These are phyloP conservation scores for Drosophila nr. medialis DNA, from an alignment of 2,888 invertebrate genomes.

Conservation along the genomic window DNA sequence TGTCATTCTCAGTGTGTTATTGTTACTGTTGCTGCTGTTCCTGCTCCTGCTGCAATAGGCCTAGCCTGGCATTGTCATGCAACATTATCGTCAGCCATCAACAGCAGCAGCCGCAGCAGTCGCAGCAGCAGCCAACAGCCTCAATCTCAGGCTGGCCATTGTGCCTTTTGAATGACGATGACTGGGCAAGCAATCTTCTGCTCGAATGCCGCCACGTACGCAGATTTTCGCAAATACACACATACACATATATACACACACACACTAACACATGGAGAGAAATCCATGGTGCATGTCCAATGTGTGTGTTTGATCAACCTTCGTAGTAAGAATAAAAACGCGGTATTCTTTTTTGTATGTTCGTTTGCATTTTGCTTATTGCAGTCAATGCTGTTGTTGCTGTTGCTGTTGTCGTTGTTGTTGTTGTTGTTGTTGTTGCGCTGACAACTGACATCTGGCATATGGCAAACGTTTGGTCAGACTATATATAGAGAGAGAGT, in stretches of 20 bases:
- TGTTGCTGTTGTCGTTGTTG: background rate
- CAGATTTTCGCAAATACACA: constrained; percentile 39
- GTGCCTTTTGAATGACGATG: constrained; percentile 50
- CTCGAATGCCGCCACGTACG: constrained; percentile 47
- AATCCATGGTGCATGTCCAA: constrained; percentile 32
- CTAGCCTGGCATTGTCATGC: constrained; percentile 54
- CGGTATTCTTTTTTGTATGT: constrained; percentile 14
- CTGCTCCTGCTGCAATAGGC: constrained; percentile 26
- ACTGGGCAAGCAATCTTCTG: constrained; percentile 49
- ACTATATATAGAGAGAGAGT: constrained; percentile 33
- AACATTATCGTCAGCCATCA: constrained; percentile 57
- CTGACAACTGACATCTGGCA: constrained; percentile 64
- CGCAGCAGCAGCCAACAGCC: constrained; percentile 19
- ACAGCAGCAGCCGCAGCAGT: constrained; percentile 19
- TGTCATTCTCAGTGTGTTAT: constrained; percentile 51
- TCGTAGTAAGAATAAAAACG: constrained; percentile 35
- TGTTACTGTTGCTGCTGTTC: constrained; percentile 23
- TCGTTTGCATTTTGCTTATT: constrained; percentile 43
- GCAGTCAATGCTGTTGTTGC: constrained; percentile 30
- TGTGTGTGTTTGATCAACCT: constrained; percentile 53
- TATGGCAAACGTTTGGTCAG: constrained; percentile 32
- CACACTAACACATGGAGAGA: constrained; percentile 2
- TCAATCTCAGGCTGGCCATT: constrained; percentile 50
- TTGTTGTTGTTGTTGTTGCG: constrained; percentile 14
- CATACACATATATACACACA: background rate